Evolutionary conservation across 2,113 vertebrate genomes (phyloP).

Genomic region (Bubo blakistoni): DNA sequence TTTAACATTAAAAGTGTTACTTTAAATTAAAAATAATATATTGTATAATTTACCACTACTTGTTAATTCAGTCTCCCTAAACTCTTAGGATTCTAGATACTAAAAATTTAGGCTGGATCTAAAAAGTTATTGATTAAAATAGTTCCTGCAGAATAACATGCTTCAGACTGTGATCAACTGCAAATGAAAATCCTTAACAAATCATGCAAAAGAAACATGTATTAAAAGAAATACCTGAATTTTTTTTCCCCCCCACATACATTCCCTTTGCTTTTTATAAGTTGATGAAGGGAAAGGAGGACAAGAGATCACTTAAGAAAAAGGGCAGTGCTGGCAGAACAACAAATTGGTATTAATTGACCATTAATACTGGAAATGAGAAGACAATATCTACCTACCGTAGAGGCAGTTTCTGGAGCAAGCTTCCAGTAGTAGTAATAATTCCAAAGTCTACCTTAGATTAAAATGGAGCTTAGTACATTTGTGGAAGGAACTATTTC

Average conservation of each 20-base stretch:
- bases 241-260: fast-evolving
- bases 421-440: background rate
- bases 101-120: background rate
- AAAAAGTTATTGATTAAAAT: background rate
- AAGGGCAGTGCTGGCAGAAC: background rate
- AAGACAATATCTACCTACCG: background rate
- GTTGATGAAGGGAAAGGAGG: background rate
- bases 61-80: background rate
- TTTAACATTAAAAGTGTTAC: background rate
- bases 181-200: constrained; percentile 10
- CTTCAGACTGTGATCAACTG: background rate
- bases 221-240: background rate
- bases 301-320: background rate
- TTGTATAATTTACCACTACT: background rate
- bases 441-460: background rate
- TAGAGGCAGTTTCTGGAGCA: background rate
- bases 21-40: background rate
- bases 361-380: background rate
- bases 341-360: constrained; percentile 18
- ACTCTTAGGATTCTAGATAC: background rate
- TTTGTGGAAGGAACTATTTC: background rate
- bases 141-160: background rate
- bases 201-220: background rate
- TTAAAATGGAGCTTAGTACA: background rate
- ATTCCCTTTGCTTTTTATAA: background rate